Conservation (phyloP, 2,888 invertebrate genomes). For the Platycnemis pennipes region DNA sequence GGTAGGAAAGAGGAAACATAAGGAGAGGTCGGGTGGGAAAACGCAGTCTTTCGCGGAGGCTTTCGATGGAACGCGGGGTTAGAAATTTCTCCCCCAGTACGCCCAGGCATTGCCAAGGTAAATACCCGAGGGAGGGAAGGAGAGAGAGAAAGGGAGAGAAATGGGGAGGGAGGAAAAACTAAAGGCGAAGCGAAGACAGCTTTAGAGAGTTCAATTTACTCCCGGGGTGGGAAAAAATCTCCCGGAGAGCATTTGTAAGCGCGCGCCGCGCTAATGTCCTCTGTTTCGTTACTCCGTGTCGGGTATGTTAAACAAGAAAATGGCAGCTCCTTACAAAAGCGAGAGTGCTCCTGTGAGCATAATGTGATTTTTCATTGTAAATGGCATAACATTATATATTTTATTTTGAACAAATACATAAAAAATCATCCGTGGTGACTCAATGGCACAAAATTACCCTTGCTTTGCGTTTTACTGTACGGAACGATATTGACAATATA, state of each 20-base stretch:
- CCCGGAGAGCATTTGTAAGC: not conserved
- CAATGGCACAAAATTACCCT: too few relatives aligned
- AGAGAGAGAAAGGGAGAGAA: not conserved
- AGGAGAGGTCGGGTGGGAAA: not conserved
- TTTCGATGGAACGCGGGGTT: not conserved
- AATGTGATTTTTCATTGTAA: not conserved
- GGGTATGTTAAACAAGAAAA: not conserved
- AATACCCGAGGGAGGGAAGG: not conserved
- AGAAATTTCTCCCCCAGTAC: not conserved
- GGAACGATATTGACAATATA: too few relatives aligned
- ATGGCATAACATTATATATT: not conserved
- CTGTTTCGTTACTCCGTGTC: not conserved
- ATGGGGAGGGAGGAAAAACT: not conserved
- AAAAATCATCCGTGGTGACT: too few relatives aligned
- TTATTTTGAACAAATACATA: too few relatives aligned
- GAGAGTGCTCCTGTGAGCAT: not conserved
- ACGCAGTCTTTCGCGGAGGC: not conserved
- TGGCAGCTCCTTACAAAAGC: not conserved
- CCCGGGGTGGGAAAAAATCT: not conserved
- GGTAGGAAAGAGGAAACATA: not conserved
- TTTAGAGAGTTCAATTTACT: slow-evolving; percentile 16
- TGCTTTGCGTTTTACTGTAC: too few relatives aligned
- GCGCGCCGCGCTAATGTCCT: not conserved
- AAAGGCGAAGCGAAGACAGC: not conserved
- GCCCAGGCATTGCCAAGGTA: slow-evolving; percentile 19